These are phyloP conservation scores for Dioctria rufipes DNA, from an alignment of 2,888 invertebrate species.

Conservation along the genomic window DNA sequence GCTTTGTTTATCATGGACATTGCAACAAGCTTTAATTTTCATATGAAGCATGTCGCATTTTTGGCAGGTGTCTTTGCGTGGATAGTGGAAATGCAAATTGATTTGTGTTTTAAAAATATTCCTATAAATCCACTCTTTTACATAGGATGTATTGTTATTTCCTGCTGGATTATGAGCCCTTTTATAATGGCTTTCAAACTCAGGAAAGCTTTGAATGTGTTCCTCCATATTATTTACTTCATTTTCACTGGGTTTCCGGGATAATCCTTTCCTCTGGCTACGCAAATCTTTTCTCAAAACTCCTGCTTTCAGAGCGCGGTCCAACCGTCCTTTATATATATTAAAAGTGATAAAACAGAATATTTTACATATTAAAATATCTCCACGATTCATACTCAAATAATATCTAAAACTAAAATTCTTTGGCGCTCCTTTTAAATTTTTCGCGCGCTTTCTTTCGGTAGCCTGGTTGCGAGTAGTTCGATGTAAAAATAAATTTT, in stretches of 20 bases:
- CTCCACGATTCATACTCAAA: conserved; percentile 21
- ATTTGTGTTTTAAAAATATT: conserved; percentile 55
- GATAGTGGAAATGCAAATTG: conserved; percentile 60
- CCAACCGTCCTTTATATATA: too few relatives aligned
- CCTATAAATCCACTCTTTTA: conserved; percentile 31
- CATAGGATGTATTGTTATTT: conserved; percentile 18
- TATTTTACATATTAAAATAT: conserved; percentile 37
- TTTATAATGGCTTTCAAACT: conserved; percentile 29
- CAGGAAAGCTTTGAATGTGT: conserved; percentile 32
- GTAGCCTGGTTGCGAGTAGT: neutral
- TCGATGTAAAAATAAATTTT: neutral
- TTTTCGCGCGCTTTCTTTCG: neutral
- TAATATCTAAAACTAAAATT: conserved; percentile 34
- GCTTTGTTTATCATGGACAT: too few relatives aligned
- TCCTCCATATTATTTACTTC: conserved; percentile 20
- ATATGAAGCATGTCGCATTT: conserved; percentile 62
- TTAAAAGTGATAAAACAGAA: conserved; percentile 21
- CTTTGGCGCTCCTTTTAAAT: conserved; percentile 5
- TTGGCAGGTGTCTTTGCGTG: conserved; percentile 62
- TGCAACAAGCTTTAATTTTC: conserved; percentile 62
- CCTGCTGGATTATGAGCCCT: conserved; percentile 16
- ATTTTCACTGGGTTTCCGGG: conserved; percentile 36
- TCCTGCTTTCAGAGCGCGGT: conserved; percentile 38
- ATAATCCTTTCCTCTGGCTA: conserved; percentile 31
- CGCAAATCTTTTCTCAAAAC: conserved; percentile 37